Percentiles rank a stretch among this genome's conserved stretches.
Evolutionary conservation across 2,113 vertebrate species (phyloP).

Genomic region (Lagenorhynchus albirostris): DNA sequence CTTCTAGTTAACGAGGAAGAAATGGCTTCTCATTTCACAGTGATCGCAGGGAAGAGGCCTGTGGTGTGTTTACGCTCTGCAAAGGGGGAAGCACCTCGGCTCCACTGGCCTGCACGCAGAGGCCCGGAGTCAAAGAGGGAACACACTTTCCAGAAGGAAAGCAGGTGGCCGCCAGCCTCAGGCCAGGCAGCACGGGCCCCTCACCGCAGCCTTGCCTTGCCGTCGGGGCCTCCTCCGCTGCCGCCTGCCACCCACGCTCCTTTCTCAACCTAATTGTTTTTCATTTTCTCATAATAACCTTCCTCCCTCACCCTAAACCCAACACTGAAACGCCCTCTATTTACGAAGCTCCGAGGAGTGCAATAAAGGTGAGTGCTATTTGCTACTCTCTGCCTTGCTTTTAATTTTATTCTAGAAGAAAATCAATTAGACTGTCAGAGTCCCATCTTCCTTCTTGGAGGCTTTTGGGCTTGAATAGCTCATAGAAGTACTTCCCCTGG

Average conservation of each 20-base stretch:
- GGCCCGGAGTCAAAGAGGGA: not conserved
- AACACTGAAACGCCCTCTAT: slow-evolving; percentile 57
- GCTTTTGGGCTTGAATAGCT: slow-evolving; percentile 81
- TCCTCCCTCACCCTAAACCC: not conserved
- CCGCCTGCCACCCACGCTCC: slow-evolving; percentile 67
- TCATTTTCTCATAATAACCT: slow-evolving; percentile 82
- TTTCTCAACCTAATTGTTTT: slow-evolving; percentile 86
- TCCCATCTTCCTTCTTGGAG: slow-evolving; percentile 75
- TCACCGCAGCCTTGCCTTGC: slow-evolving; percentile 73
- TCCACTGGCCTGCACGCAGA: not conserved
- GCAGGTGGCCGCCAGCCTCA: not conserved
- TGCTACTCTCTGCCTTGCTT: slow-evolving; percentile 75
- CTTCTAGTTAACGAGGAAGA: slow-evolving; percentile 55
- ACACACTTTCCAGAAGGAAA: slow-evolving; percentile 16
- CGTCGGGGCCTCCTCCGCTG: slow-evolving; percentile 62
- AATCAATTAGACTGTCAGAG: slow-evolving; percentile 83
- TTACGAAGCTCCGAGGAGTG: slow-evolving; percentile 71
- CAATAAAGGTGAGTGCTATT: slow-evolving; percentile 79
- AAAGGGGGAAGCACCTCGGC: not conserved
- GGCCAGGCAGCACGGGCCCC: slow-evolving; percentile 76
- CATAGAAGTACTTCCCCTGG: slow-evolving; percentile 77
- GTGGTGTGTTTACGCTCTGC: slow-evolving; percentile 32
- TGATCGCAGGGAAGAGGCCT: not conserved
- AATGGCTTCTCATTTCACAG: slow-evolving; percentile 49
- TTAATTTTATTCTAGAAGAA: slow-evolving; percentile 80